Base-by-base conservation (phyloP, 92 coral and sea anemone genomes). In the Bergia sp. region DNA sequence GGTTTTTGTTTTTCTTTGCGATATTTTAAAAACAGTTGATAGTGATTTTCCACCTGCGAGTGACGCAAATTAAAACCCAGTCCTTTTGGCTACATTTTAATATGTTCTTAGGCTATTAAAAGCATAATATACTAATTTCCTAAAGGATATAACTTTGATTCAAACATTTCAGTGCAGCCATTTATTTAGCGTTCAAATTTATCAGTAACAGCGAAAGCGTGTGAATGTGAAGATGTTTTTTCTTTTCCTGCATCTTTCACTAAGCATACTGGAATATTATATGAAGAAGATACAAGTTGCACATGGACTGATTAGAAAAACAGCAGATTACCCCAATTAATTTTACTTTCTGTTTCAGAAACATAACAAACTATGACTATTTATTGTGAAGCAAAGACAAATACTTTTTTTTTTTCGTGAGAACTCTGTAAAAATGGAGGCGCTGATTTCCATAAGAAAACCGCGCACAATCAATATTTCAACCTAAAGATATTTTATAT, bases 101-200 rank as follows among this genome's bases (percentile, higher is more conserved):
- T 84, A 45, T 69, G 79, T 69, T 84, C 87, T 37, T 7, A 71
- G 79, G 77, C 77, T 43, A 73, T 84, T 84, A 84, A 38, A 45
- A 37, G 77, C 77, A 84, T 44, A 45, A 84, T 84, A 43, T 71
- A 67, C 79, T 84, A 45, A 84, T 84, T 84, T 84, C 87, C 87
- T 84, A 79, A 23, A 69, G 87, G 78, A 67, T 45, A 20, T 84
- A 84, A 84, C 87, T 84, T 84, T 84, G 87, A 84, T 84, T 84
- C 67, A 45, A 72, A 71, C 74, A 71, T 84, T 71, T 42, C 78
- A 71, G 74, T 67, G 58, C 79, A 71, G 74, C 78, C n/a, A 69
- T 43, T 50, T 47, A 43, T 65, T 42, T 79, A 50, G 40, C 74
- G 41, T 50, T 53, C 58, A 53, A 18, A 53, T 11, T 10, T 67